Evolutionary conservation across 2,888 invertebrate species (phyloP).

Genomic region (Acrobasis consociella): DNA sequence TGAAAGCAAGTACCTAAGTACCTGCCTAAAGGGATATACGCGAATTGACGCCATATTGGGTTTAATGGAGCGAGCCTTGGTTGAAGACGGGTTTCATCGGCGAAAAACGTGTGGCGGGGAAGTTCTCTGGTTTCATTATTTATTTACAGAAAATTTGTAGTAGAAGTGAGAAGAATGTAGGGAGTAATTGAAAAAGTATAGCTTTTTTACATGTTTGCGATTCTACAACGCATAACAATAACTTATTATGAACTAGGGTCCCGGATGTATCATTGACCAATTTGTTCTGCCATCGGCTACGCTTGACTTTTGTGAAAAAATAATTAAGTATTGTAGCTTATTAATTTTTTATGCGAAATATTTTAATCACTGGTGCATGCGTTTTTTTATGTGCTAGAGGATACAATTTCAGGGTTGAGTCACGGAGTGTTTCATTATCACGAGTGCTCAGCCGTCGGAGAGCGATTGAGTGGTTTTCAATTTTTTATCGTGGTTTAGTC

Average conservation of each 20-base stretch:
- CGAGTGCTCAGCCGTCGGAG: slow-evolving; percentile 30
- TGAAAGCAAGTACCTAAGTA: slow-evolving; percentile 23
- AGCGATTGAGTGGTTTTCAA: slow-evolving; percentile 37
- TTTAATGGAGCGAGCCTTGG: neutral
- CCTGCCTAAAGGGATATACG: slow-evolving; percentile 2
- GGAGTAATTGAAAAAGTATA: no score
- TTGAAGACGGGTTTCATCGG: slow-evolving; percentile 30
- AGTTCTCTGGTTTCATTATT: no score
- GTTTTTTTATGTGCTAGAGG: slow-evolving; percentile 36
- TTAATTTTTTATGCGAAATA: slow-evolving; percentile 31
- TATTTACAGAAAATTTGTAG: no score
- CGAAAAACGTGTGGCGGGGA: no score
- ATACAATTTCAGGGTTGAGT: slow-evolving; percentile 42
- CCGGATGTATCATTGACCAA: no score
- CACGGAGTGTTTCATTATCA: slow-evolving; percentile 44
- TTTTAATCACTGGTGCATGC: slow-evolving; percentile 28
- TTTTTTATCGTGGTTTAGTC: slow-evolving; percentile 54
- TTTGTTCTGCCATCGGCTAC: no score
- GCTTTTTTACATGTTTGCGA: no score
- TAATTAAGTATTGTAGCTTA: no score
- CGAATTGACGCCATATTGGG: slow-evolving; percentile 7
- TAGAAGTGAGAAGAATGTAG: no score
- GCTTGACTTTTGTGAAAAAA: no score
- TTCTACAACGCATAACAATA: no score
- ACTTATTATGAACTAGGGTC: no score